These are phyloP conservation scores for Diadophis punctatus DNA, from an alignment of 2,113 vertebrate species.

Conservation along the genomic window DNA sequence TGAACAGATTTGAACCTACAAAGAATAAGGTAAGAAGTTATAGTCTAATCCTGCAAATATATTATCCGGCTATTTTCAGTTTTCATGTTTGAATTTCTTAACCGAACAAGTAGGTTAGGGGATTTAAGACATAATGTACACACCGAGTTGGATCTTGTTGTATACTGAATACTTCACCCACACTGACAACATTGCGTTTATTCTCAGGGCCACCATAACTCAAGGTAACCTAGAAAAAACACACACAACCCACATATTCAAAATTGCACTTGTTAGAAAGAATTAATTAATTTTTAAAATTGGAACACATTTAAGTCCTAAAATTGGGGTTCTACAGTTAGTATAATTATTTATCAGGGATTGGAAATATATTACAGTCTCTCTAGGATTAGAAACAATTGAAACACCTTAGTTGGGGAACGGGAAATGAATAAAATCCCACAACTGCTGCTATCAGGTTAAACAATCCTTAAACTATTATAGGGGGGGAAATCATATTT, in stretches of 20 bases:
- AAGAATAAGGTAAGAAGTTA: background rate
- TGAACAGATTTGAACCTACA: constrained; percentile 91
- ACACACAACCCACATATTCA: background rate
- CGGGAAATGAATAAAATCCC: background rate
- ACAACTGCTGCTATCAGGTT: background rate
- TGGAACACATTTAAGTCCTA: background rate
- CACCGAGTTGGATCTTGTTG: constrained; percentile 91
- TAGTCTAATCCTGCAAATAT: background rate
- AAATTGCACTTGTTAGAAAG: background rate
- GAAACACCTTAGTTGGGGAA: background rate
- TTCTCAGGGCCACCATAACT: constrained; percentile 94
- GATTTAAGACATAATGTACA: constrained; percentile 24
- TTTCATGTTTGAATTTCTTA: background rate
- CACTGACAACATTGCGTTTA: constrained; percentile 83
- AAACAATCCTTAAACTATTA: background rate
- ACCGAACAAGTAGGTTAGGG: background rate
- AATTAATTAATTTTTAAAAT: background rate
- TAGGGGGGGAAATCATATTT: background rate
- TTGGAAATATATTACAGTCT: background rate
- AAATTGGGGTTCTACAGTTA: background rate
- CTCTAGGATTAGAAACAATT: background rate
- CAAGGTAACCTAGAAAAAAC: constrained; percentile 83
- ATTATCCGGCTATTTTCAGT: background rate
- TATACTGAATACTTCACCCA: constrained; percentile 82
- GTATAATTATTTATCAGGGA: background rate